Conservation (phyloP, 2,888 invertebrate species). For the Tyria jacobaeae region DNA sequence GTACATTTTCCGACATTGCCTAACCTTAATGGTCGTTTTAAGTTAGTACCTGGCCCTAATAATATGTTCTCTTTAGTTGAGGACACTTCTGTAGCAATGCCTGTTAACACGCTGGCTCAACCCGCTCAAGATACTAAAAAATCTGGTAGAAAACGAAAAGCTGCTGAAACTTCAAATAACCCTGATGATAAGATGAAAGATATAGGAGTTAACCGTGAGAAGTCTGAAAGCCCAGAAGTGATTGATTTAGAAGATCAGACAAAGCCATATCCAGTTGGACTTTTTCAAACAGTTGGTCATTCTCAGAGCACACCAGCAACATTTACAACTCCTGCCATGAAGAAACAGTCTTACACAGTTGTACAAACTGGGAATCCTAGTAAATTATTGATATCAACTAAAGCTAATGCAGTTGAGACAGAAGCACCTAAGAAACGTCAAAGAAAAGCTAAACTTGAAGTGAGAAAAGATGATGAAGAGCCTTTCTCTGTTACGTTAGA, state of each 20-base stretch:
- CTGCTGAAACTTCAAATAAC: slow-evolving; percentile 27
- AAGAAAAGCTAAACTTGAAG: slow-evolving; percentile 57
- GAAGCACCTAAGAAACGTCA: slow-evolving; percentile 63
- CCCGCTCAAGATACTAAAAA: slow-evolving; percentile 26
- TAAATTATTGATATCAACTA: slow-evolving; percentile 80
- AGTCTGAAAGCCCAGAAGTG: slow-evolving; percentile 41
- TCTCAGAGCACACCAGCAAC: slow-evolving; percentile 48
- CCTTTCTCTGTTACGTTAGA: slow-evolving; percentile 67
- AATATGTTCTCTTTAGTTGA: slow-evolving; percentile 65
- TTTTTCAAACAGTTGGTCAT: slow-evolving; percentile 71
- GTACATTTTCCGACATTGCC: slow-evolving; percentile 64
- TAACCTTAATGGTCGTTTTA: slow-evolving; percentile 70
- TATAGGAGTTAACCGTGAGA: slow-evolving; percentile 16
- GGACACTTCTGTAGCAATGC: slow-evolving; percentile 8
- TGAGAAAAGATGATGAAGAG: slow-evolving; percentile 42
- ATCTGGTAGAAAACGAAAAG: slow-evolving; percentile 35
- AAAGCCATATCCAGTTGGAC: slow-evolving; percentile 78
- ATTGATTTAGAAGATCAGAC: slow-evolving; percentile 53
- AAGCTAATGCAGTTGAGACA: slow-evolving; percentile 58
- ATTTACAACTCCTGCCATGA: slow-evolving; percentile 75
- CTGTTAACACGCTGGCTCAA: not conserved
- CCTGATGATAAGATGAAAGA: slow-evolving; percentile 26
- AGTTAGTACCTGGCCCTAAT: slow-evolving; percentile 77
- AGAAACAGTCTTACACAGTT: slow-evolving; percentile 79
- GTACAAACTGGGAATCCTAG: slow-evolving; percentile 80